phyloP scores from a whole-genome alignment of 2,888 invertebrate genomes.

The Archips crataeganus region DNA sequence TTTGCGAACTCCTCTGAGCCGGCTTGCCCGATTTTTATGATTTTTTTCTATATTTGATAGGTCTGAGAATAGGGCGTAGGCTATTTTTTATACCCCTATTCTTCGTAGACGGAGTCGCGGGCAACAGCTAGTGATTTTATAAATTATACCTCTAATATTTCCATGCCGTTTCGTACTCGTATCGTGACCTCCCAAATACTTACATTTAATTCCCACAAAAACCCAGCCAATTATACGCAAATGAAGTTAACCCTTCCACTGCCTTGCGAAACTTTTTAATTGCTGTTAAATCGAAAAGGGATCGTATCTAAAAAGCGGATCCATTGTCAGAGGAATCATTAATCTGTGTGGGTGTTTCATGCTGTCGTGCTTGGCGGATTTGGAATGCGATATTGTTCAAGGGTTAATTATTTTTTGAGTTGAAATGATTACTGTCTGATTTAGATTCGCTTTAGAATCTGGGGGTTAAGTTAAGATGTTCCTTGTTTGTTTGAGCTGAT shows the following conservation, averaged over 20 bases:
- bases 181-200: conserved; percentile 41
- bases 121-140: too few species aligned
- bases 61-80: too few species aligned
- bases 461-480: neutral
- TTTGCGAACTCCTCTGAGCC: too few species aligned
- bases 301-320: conserved; percentile 65
- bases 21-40: too few species aligned
- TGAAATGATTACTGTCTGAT: neutral
- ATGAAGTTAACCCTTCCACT: conserved; percentile 77
- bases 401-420: conserved; percentile 27
- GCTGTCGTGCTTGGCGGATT: conserved; percentile 46
- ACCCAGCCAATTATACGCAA: conserved; percentile 75
- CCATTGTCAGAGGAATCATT: conserved; percentile 72
- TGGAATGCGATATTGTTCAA: conserved; percentile 37
- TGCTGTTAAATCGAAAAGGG: conserved; percentile 82
- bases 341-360: conserved; percentile 78
- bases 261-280: conserved; percentile 81
- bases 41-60: too few species aligned
- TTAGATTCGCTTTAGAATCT: neutral
- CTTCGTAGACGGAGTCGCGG: too few species aligned
- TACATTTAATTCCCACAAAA: conserved; percentile 49
- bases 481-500: neutral
- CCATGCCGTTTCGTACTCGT: conserved; percentile 36
- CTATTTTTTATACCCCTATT: too few species aligned
- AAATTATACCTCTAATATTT: neutral